Evolutionary conservation across 2,888 invertebrate species (phyloP).

Genomic region (Camponotus fellah): DNA sequence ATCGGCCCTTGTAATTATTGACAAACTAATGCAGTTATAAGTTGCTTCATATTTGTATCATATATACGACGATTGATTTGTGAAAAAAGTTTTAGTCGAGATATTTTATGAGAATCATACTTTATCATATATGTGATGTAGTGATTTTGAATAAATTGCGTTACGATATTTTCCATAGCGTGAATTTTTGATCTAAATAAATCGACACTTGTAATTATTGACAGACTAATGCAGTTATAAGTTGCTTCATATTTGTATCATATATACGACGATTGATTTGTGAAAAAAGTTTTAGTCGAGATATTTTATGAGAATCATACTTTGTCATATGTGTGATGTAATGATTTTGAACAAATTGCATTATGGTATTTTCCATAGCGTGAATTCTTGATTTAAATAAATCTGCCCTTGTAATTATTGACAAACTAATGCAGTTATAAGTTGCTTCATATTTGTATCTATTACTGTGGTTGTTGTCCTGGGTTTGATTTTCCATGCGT

Average conservation of each 20-base stretch:
- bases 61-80: background rate
- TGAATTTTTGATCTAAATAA: background rate
- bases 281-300: background rate
- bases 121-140: background rate
- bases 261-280: constrained; percentile 18
- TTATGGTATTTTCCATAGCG: background rate
- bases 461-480: no score
- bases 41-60: background rate
- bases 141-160: background rate
- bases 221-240: background rate
- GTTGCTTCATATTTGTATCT: background rate
- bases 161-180: background rate
- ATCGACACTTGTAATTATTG: background rate
- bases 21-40: background rate
- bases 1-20: background rate
- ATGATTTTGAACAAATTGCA: background rate
- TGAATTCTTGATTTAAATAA: background rate
- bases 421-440: background rate
- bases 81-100: background rate
- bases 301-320: background rate
- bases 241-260: background rate
- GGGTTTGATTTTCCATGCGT: background rate
- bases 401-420: background rate
- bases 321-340: background rate
- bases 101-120: background rate